A percentile compares a stretch with the other conserved stretches of the same genome.
Conservation (phyloP, 2,113 vertebrate genomes). For the Eulemur rufifrons region DNA sequence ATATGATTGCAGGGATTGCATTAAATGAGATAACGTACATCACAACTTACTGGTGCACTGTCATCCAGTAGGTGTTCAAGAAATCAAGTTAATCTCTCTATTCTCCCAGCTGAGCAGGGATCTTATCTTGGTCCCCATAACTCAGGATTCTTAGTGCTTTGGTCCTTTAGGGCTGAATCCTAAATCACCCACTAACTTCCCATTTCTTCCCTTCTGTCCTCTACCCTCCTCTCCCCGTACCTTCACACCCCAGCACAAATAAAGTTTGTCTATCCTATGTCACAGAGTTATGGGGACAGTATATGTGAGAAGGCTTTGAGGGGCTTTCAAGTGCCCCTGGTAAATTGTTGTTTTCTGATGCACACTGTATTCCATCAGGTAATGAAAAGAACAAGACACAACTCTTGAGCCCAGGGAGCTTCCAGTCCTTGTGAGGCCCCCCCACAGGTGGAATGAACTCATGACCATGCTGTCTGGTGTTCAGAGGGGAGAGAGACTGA, state of each 20-base stretch:
- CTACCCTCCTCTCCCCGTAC: not conserved
- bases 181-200: not conserved
- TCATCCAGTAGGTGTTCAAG: not conserved
- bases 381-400: not conserved
- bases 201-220: not conserved
- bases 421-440: not conserved
- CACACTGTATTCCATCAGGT: not conserved
- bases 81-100: not conserved
- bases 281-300: not conserved
- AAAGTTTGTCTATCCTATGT: not conserved
- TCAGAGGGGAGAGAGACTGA: not conserved
- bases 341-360: not conserved
- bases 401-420: not conserved
- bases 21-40: not conserved
- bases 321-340: not conserved
- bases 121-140: not conserved
- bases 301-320: not conserved
- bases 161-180: not conserved
- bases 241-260: not conserved
- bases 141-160: not conserved
- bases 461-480: not conserved
- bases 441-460: not conserved
- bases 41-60: not conserved
- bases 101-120: not conserved
- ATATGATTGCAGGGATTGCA: not conserved